Evolutionary conservation across 1,140 invertebrate genomes (phyloP), one percentile per base, ranked within the genome.

Genomic region (Diuraphis noxia): DNA sequence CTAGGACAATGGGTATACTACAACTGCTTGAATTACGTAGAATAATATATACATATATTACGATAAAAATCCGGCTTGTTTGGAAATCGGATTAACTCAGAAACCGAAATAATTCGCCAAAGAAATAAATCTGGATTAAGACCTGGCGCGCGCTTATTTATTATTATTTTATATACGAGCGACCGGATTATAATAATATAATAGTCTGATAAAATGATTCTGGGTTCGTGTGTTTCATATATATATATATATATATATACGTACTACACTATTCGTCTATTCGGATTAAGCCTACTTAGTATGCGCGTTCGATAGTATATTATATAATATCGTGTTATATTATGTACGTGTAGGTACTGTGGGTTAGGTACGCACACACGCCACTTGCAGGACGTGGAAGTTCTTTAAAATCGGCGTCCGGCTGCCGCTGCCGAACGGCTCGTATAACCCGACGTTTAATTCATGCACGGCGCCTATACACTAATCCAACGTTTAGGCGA

Each of bases 71-170:
- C 86, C 86, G 23, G 86, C 36, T 63, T 40, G 52, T 88, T n/a
- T 38, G 49, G 19, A 88, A 88, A 88, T 63, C 86, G 86, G 49
- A 88, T 88, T 88, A 88, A 41, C 49, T 40, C 25, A 17, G 52
- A 88, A 40, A 56, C 40, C 52, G 25, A 88, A 88, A 88, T 88
- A 88, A 63, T 88, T 88, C 36, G 52, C 17, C 52, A 38, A 56
- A 63, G 86, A 88, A 88, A 88, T 88, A 88, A 88, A 88, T 88
- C 86, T 88, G 86, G 86, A 88, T 88, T 63, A 88, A 56, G 49
- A 87, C 46, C 21, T 10, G 56, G 56, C n/a, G 46, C 46, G 46
- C 19, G 46, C 46, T 10, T 72, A 72, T 72, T n/a, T 63, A 63
- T 63, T 63, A 63, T 63, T 72, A 72, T n/a, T n/a, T n/a, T n/a